Evolutionary conservation across 2,113 vertebrate species (phyloP).

Genomic region (Podarcis muralis): DNA sequence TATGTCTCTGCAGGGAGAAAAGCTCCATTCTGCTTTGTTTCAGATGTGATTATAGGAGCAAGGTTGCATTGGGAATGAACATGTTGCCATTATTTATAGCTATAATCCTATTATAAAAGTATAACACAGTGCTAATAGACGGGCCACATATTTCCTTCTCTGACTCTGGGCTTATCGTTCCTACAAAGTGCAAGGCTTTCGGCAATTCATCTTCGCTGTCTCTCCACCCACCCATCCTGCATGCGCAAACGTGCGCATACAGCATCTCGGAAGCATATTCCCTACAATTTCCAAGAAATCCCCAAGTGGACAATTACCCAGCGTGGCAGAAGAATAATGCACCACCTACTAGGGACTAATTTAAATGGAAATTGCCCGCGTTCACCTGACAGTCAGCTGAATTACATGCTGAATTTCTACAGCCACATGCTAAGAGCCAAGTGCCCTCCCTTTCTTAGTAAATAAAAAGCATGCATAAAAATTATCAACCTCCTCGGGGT

Average conservation of each 20-base stretch:
- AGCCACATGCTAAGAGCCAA: conserved; percentile 46
- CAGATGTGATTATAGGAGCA: background rate
- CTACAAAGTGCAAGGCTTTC: conserved; percentile 9
- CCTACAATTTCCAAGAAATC: conserved; percentile 39
- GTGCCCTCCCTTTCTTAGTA: conserved; percentile 24
- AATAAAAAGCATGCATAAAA: conserved; percentile 53
- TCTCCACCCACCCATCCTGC: background rate
- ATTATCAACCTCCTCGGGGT: conserved; percentile 12
- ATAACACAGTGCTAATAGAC: background rate
- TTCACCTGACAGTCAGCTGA: conserved; percentile 57
- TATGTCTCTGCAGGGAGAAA: background rate
- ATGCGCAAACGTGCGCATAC: too few relatives aligned
- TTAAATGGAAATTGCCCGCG: conserved; percentile 66
- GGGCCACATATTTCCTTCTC: background rate
- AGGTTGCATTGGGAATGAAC: background rate
- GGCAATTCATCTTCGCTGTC: conserved; percentile 29
- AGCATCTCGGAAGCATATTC: conserved; percentile 45
- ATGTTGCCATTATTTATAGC: background rate
- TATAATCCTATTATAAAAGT: background rate
- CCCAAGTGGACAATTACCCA: conserved; percentile 46
- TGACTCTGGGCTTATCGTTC: conserved; percentile 8
- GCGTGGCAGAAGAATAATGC: conserved; percentile 49
- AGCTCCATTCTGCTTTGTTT: background rate
- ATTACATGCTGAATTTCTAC: conserved; percentile 47
- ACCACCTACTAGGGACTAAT: conserved; percentile 43